These are phyloP conservation scores for Dynastes grantii DNA, from an alignment of 2,888 invertebrate species.

Conservation along the genomic window DNA sequence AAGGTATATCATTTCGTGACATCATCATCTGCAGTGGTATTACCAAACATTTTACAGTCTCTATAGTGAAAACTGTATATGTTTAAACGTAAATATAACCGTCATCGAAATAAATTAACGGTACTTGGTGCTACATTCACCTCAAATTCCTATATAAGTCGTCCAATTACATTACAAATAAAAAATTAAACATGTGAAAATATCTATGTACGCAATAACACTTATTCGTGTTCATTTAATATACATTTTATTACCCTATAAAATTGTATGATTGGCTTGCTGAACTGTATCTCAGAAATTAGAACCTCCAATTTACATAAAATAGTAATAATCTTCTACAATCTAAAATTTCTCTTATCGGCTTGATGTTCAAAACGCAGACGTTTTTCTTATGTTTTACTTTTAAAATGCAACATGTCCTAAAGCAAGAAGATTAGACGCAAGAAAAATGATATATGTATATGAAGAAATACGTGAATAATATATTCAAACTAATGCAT, in stretches of 20 bases:
- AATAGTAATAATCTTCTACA: not conserved
- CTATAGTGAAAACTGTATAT: no score
- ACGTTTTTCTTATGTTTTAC: not conserved
- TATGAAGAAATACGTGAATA: not conserved
- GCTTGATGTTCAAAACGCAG: not conserved
- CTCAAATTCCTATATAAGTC: no score
- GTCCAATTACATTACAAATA: no score
- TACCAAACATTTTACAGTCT: no score
- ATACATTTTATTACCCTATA: not conserved
- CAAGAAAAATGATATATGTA: not conserved
- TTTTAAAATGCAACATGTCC: not conserved
- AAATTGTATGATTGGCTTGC: not conserved
- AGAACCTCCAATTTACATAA: not conserved
- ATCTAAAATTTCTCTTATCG: not conserved
- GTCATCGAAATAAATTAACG: no score
- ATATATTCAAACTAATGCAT: conserved; percentile 6
- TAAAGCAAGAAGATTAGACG: not conserved
- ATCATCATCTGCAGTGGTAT: no score
- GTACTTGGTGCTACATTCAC: no score
- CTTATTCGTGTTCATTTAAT: not conserved
- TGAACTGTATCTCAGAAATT: not conserved
- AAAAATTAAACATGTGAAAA: no score
- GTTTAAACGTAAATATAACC: no score
- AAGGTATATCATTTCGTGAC: no score
- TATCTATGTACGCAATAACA: no score